Evolutionary conservation across 2,888 invertebrate species (phyloP).

Genomic region (Ectobius pallidus): DNA sequence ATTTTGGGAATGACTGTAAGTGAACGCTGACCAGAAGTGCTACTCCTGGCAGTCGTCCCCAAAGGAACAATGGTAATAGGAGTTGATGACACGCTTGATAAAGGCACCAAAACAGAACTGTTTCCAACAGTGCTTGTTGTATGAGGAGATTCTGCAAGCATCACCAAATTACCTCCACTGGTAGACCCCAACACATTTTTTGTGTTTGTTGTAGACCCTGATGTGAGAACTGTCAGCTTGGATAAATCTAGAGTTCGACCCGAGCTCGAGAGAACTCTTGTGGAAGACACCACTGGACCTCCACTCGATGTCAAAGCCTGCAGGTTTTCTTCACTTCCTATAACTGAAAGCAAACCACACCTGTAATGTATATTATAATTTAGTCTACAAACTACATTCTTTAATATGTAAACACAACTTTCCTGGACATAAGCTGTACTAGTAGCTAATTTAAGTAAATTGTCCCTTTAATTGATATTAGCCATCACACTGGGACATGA

Average conservation of each 20-base stretch:
- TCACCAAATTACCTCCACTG: slow-evolving; percentile 47
- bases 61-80: slow-evolving; percentile 39
- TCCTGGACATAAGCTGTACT: no score
- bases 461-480: no score
- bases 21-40: slow-evolving; percentile 14
- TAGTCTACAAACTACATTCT: no score
- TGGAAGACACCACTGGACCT: slow-evolving; percentile 1
- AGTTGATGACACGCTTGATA: slow-evolving; percentile 32
- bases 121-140: neutral
- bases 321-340: slow-evolving; percentile 28
- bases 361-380: no score
- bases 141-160: slow-evolving; percentile 46
- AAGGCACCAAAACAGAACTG: slow-evolving; percentile 36
- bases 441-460: no score
- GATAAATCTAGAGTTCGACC: slow-evolving; percentile 47
- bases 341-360: slow-evolving; percentile 27
- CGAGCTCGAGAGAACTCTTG: slow-evolving; percentile 41
- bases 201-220: slow-evolving; percentile 38
- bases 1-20: slow-evolving; percentile 31
- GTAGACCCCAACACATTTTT: slow-evolving; percentile 46
- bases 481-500: no score
- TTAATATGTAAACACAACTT: no score
- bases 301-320: slow-evolving; percentile 11
- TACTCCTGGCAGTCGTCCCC: neutral
- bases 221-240: slow-evolving; percentile 45